These are phyloP conservation scores for Drosophila parabipectinata DNA, from an alignment of 1,140 invertebrate genomes.

Conservation along the genomic window DNA sequence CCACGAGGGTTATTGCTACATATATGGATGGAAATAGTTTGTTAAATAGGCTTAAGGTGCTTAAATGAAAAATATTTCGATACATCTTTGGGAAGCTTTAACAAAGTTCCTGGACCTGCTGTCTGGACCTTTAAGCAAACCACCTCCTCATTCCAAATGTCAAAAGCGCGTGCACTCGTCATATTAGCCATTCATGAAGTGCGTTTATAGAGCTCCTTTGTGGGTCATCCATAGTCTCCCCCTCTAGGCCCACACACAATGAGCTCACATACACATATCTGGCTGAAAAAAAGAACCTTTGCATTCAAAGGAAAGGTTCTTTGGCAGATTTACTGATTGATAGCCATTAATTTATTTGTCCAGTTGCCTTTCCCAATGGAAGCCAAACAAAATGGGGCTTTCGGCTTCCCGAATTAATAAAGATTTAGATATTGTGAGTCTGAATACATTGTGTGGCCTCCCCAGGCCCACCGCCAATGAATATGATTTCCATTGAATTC, in stretches of 20 bases:
- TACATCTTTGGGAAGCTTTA: background rate
- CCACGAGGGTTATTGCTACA: background rate
- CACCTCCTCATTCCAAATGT: slow-evolving; percentile 9
- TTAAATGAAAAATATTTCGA: background rate
- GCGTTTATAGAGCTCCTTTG: slow-evolving; percentile 76
- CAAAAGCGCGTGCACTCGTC: slow-evolving; percentile 52
- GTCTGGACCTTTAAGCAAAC: background rate
- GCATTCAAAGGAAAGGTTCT: slow-evolving; percentile 78
- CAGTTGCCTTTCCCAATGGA: slow-evolving; percentile 47
- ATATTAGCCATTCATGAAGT: slow-evolving; percentile 79
- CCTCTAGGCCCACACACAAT: slow-evolving; percentile 22
- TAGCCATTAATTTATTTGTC: slow-evolving; percentile 82
- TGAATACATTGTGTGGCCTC: slow-evolving; percentile 27
- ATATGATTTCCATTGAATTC: slow-evolving; percentile 48
- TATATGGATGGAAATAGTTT: background rate
- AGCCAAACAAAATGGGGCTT: slow-evolving; percentile 12
- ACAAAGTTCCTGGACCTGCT: too few relatives aligned
- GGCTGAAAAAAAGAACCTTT: slow-evolving; percentile 48
- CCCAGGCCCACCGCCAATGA: slow-evolving; percentile 22
- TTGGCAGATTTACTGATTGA: slow-evolving; percentile 81
- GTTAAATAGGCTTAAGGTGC: too few relatives aligned
- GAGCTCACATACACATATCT: slow-evolving; percentile 20
- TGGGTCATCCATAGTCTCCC: slow-evolving; percentile 13
- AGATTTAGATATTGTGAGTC: slow-evolving; percentile 78
- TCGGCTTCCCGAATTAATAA: slow-evolving; percentile 67